Evolutionary conservation across 2,113 vertebrate genomes (phyloP).

Genomic region (Oncorhynchus mykiss): DNA sequence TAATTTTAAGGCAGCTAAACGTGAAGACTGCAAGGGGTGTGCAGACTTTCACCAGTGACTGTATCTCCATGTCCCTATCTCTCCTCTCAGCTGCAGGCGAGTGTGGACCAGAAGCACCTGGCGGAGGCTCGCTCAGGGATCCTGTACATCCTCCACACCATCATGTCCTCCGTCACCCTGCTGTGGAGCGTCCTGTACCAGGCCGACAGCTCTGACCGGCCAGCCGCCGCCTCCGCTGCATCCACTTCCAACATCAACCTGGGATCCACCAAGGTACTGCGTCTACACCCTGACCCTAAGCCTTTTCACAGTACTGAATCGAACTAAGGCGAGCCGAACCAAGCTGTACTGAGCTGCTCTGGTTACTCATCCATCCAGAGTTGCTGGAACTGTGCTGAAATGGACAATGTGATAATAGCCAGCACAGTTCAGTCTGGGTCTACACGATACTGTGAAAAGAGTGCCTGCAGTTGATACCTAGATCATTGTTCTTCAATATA

Average conservation of each 20-base stretch:
- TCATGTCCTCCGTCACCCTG: slow-evolving; percentile 95
- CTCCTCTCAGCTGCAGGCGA: slow-evolving; percentile 82
- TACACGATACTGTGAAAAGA: no score
- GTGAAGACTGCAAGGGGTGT: no score
- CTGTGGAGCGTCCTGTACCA: slow-evolving; percentile 93
- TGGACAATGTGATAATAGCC: no score
- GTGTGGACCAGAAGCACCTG: slow-evolving; percentile 93
- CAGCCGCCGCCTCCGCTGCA: slow-evolving; percentile 79
- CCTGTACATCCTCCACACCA: slow-evolving; percentile 94
- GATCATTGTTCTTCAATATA: no score
- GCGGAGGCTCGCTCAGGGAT: slow-evolving; percentile 93
- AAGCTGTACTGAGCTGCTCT: no score
- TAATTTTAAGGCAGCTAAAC: no score
- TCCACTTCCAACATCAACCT: slow-evolving; percentile 93
- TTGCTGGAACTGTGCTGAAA: no score
- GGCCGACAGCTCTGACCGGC: slow-evolving; percentile 89
- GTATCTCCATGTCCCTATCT: not conserved
- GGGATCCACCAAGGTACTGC: slow-evolving; percentile 91
- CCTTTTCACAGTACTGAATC: not conserved
- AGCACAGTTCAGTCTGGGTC: no score
- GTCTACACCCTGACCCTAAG: not conserved
- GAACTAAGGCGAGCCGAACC: no score
- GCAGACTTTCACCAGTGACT: no score
- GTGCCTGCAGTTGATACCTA: no score
- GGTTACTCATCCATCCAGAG: no score